Evolutionary conservation across 92 coral and sea anemone genomes (phyloP).

Genomic region (Zoanthus sansibaricus): DNA sequence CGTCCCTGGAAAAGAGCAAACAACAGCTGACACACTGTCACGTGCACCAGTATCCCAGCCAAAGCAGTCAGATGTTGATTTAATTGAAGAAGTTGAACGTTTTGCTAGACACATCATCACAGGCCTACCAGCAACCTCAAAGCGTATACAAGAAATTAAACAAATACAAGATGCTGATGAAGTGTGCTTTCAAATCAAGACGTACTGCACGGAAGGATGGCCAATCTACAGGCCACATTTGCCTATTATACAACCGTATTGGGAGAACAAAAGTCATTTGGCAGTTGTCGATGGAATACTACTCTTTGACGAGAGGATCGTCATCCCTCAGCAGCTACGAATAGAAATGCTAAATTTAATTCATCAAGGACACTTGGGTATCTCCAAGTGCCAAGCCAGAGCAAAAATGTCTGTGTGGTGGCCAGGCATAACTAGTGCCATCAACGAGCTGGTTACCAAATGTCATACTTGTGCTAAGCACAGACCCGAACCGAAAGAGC

Average conservation of each 20-base stretch:
- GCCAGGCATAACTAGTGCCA: conserved; percentile 53
- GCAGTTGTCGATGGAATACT: conserved; percentile 42
- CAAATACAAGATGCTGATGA: conserved; percentile 70
- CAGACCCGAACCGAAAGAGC: conserved; percentile 63
- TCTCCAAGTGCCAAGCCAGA: conserved; percentile 51
- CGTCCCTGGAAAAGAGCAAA: too few species aligned
- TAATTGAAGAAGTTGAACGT: too few species aligned
- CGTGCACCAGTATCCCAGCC: too few species aligned
- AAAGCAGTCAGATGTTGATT: too few species aligned
- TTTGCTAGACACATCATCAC: too few species aligned
- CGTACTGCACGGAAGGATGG: conserved; percentile 41
- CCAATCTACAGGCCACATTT: conserved; percentile 32
- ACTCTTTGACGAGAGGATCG: too few species aligned
- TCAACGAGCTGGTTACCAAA: conserved; percentile 50
- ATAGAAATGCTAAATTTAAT: too few species aligned
- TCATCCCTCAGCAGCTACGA: neutral
- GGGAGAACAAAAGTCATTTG: conserved; percentile 67
- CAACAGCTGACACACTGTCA: neutral
- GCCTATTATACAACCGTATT: conserved; percentile 57
- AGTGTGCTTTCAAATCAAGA: conserved; percentile 46
- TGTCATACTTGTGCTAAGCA: conserved; percentile 67
- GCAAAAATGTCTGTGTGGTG: conserved; percentile 72
- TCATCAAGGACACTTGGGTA: too few species aligned
- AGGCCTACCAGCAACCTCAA: too few species aligned
- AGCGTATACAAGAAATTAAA: neutral